These are phyloP conservation scores for Euborellia annulipes DNA, from an alignment of 1,140 invertebrate genomes.

Conservation along the genomic window DNA sequence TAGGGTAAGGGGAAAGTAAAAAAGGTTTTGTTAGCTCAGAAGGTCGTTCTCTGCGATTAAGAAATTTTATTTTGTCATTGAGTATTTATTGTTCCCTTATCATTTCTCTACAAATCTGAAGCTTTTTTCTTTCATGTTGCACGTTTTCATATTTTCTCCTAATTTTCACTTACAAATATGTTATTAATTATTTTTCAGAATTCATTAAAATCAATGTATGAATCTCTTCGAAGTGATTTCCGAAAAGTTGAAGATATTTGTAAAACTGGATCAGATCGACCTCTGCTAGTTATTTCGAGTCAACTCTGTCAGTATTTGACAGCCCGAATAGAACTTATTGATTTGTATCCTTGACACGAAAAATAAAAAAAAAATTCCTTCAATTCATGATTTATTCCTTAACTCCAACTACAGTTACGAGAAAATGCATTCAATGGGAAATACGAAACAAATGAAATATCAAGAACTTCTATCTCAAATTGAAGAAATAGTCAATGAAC, in stretches of 20 bases:
- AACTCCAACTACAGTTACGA: slow-evolving; percentile 33
- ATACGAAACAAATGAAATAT: slow-evolving; percentile 31
- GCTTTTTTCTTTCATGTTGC: no score
- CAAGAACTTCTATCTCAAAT: slow-evolving; percentile 33
- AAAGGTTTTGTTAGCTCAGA: no score
- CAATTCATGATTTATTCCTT: no score
- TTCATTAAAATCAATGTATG: slow-evolving; percentile 41
- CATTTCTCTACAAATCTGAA: no score
- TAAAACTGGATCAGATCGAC: slow-evolving; percentile 26
- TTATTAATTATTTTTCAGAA: slow-evolving; percentile 32
- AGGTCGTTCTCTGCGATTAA: no score
- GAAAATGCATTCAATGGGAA: slow-evolving; percentile 37
- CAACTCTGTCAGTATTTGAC: slow-evolving; percentile 44
- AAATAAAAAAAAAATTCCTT: no score
- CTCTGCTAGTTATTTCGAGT: slow-evolving; percentile 37
- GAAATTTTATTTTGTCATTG: no score
- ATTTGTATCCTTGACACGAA: slow-evolving; percentile 43
- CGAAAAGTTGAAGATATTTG: slow-evolving; percentile 38
- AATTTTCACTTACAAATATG: no score
- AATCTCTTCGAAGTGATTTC: slow-evolving; percentile 35
- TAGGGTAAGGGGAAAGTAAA: no score
- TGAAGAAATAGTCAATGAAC: slow-evolving; percentile 31
- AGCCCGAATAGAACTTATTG: slow-evolving; percentile 40
- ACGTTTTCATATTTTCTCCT: no score
- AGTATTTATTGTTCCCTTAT: no score